phyloP scores from a whole-genome alignment of 2,888 invertebrate genomes.

The Sylvicola fuscatus region DNA sequence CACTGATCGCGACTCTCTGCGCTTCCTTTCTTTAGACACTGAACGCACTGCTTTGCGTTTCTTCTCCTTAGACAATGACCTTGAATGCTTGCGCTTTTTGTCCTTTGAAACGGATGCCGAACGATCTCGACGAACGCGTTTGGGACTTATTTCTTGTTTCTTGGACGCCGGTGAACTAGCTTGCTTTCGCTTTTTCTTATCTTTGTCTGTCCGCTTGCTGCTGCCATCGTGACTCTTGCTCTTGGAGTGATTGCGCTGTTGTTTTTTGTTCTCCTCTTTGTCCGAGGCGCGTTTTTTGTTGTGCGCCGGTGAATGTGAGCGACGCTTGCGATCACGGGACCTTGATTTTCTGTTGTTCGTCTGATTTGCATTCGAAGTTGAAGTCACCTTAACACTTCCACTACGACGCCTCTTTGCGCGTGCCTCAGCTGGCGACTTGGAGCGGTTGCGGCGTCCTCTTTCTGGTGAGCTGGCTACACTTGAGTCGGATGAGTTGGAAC shows the following conservation, averaged over 20 bases:
- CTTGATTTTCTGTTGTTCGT: constrained; percentile 1
- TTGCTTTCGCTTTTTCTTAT: background rate
- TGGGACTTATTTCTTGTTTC: constrained; percentile 12
- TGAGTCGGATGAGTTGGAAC: too few relatives aligned
- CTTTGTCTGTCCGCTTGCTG: too few relatives aligned
- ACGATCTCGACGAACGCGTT: constrained; percentile 1
- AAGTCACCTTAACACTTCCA: too few relatives aligned
- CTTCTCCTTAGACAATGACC: too few relatives aligned
- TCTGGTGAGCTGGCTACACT: background rate
- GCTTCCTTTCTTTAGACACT: constrained; percentile 13
- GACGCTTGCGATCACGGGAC: constrained; percentile 2
- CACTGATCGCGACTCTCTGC: constrained; percentile 8
- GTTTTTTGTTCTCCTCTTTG: too few relatives aligned
- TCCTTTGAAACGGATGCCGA: too few relatives aligned
- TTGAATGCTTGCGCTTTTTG: too few relatives aligned
- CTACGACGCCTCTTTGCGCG: constrained; percentile 1
- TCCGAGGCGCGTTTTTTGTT: too few relatives aligned
- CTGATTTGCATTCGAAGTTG: background rate
- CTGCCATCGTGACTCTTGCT: background rate
- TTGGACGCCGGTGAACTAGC: constrained; percentile 5
- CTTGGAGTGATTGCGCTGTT: background rate
- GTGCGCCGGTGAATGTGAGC: constrained; percentile 1
- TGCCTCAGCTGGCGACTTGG: background rate
- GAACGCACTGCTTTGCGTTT: background rate
- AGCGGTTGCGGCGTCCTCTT: background rate